Evolutionary conservation across 1,140 invertebrate species (phyloP).

Genomic region (Vollenhovia emeryi): DNA sequence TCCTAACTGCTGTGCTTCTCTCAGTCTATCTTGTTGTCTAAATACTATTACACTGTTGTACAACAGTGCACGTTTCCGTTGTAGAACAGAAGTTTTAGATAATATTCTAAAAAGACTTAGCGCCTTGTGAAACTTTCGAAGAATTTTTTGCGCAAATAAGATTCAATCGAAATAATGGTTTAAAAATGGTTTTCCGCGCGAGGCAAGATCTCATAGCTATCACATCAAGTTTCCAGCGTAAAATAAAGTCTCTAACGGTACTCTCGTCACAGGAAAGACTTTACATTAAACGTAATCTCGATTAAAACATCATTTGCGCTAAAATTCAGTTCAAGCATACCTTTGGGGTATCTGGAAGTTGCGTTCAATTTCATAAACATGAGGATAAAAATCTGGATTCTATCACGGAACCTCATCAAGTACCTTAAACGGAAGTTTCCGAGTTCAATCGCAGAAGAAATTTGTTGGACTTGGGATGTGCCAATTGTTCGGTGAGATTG

Average conservation of each 20-base stretch:
- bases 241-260: background rate
- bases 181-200: background rate
- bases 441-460: conserved; percentile 98
- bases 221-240: background rate
- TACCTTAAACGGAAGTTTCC: conserved; percentile 96
- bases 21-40: conserved; percentile 19
- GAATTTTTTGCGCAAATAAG: background rate
- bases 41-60: background rate
- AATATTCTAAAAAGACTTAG: background rate
- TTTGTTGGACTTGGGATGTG: conserved; percentile 97
- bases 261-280: background rate
- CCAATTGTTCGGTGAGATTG: conserved; percentile 97
- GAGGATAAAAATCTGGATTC: background rate
- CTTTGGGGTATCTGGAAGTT: background rate
- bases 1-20: background rate
- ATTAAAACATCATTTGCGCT: background rate
- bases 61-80: background rate
- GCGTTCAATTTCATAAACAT: background rate
- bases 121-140: background rate
- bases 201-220: background rate
- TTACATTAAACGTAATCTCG: background rate
- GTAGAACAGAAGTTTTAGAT: background rate
- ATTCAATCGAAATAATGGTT: background rate
- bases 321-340: background rate
- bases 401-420: background rate